Evolutionary conservation across 2,797 vertebrate genomes (phyloP), one percentile per base, ranked within the genome.

Genomic region (Pipistrellus nathusii): DNA sequence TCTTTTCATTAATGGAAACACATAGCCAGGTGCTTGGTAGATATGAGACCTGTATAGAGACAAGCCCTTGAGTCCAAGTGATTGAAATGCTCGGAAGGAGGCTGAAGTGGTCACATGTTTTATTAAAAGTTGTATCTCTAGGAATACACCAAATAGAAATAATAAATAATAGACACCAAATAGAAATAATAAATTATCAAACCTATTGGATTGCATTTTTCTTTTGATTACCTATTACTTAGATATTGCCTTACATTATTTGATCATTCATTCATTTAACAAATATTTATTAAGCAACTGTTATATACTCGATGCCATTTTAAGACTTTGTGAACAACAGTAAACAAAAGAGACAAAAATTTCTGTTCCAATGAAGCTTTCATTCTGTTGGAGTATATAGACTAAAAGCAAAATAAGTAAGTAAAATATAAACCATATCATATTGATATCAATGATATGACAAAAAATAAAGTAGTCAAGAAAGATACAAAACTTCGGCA

Each of bases 1-100:
- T 94, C 48, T 88, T 95, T 90, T 75, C 85, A 94, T 88, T 96
- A 97, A 95, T 91, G 75, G n/a, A 75, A 96, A 82, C 77, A 93
- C 62, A 89, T 93, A 96, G 73, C 86, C 93, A 91, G 81, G 14
- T 68, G 15, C 48, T 83, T 80, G 38, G 88, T 92, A 57, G 21
- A 20, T 55, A 57, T 62, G 59, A 93, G 48, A 75, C 72, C 14
- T 77, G 8, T 72, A 27, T 66, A 76, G 90, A 95, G 48, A 77
- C 18, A 14, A 84, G 35, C 7, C 5, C 35, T 90, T 11, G 21
- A 94, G 71, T 91, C 35, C 30, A 35, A 51, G 44, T n/a, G 10
- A 75, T 53, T 32, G 9, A 82, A 95, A 95, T 64, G 46, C 15
- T 20, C 75, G n/a, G 7, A 91, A 87, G 87, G 18, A 68, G 27